Conservation (phyloP, 2,797 vertebrate species). For the Anguilla anguilla region DNA sequence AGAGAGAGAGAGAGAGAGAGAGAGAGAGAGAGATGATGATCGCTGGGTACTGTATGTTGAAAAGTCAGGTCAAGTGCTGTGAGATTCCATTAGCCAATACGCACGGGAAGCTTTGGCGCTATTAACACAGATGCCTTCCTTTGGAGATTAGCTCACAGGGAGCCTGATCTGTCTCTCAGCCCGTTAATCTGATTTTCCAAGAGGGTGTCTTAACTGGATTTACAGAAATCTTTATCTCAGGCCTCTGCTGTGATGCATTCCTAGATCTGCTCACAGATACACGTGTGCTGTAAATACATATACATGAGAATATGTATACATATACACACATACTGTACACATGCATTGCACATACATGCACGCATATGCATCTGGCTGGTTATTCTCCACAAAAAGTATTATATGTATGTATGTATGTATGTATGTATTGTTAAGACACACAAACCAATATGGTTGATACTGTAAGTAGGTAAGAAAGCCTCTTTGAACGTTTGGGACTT, state of each 20-base stretch:
- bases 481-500: not conserved
- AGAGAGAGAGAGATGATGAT: not conserved
- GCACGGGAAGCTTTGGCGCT: not conserved
- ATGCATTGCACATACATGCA: not conserved
- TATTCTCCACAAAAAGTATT: not conserved
- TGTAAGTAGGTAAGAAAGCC: not conserved
- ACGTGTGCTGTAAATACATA: not conserved
- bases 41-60: not conserved
- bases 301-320: conserved; percentile 17
- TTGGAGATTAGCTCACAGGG: conserved; percentile 4
- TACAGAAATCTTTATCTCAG: not conserved
- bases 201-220: not conserved
- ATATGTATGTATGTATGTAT: not conserved
- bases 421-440: not conserved
- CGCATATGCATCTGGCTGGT: not conserved
- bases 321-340: conserved; percentile 11
- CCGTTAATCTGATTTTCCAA: conserved; percentile 1
- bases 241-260: conserved; percentile 9
- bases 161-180: not conserved
- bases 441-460: not conserved
- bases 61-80: not conserved
- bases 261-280: conserved; percentile 28
- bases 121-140: conserved; percentile 9
- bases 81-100: conserved; percentile 10
- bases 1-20: not conserved